Conservation (phyloP, 2,888 invertebrate species). For the Chaetogeoica ovagalla region DNA sequence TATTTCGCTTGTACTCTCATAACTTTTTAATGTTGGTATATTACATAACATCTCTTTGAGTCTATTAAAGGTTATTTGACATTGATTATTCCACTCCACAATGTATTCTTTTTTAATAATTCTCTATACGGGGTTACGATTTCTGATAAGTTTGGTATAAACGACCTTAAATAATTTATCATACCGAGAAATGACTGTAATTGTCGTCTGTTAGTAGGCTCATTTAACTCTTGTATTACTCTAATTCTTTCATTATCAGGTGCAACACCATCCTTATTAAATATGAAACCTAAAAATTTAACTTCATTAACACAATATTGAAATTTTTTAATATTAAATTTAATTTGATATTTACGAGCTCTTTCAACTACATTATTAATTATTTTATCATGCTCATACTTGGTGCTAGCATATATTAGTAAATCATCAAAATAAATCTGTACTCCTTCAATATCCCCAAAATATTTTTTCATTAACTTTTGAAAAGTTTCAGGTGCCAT, state of each 20-base stretch:
- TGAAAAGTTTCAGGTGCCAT: conserved; percentile 57
- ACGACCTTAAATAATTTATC: conserved; percentile 3
- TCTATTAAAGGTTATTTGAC: background rate
- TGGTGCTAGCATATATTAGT: background rate
- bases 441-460: conserved; percentile 55
- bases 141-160: background rate
- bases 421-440: conserved; percentile 57
- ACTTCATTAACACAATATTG: background rate
- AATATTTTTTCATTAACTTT: conserved; percentile 54
- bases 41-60: background rate
- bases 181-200: background rate
- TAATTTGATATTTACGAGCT: too few relatives aligned
- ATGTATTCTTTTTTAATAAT: background rate
- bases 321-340: too few relatives aligned
- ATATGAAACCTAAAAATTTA: background rate
- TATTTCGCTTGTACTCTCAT: background rate
- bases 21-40: background rate
- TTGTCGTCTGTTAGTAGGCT: background rate
- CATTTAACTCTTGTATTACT: background rate
- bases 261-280: background rate
- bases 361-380: conserved; percentile 30
- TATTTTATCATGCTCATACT: conserved; percentile 51
- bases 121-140: background rate
- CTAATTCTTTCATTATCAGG: background rate
- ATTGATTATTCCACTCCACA: background rate